Conservation (phyloP, 2,113 vertebrate species). For the Panthera leo region DNA sequence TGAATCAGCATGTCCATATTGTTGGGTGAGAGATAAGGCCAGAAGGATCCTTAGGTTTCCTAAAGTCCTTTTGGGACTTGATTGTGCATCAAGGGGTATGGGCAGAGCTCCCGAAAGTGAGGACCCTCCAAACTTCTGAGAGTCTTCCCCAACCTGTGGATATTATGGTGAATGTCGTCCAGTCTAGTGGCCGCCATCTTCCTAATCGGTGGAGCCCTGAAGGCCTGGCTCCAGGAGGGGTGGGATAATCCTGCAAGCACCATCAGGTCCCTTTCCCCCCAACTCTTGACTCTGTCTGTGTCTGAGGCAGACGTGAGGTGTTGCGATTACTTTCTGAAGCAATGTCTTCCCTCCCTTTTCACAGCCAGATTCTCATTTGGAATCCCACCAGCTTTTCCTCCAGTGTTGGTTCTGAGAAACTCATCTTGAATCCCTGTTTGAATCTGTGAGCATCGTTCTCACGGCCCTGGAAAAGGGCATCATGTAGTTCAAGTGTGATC, state of each 20-base stretch:
- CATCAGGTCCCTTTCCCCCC: neutral
- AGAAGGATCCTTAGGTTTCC: neutral
- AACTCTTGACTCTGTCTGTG: neutral
- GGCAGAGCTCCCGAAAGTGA: neutral
- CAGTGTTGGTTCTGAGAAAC: neutral
- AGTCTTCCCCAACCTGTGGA: neutral
- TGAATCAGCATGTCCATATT: no score
- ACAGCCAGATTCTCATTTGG: neutral
- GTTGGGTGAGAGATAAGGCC: neutral
- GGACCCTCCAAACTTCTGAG: neutral
- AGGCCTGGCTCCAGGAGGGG: neutral
- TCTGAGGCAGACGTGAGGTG: neutral
- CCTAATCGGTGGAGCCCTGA: fast-evolving
- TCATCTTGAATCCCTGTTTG: neutral
- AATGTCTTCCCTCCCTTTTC: neutral
- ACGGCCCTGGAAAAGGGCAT: neutral
- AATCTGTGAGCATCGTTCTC: neutral
- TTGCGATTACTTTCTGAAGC: neutral
- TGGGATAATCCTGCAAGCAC: neutral
- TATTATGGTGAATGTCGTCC: no score
- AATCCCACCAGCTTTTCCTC: neutral
- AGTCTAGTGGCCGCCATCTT: neutral
- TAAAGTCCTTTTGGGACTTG: neutral
- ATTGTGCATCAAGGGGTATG: fast-evolving
- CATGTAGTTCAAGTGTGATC: neutral